These are phyloP conservation scores for Candoia aspera DNA, from an alignment of 2,113 vertebrate genomes.

Conservation along the genomic window DNA sequence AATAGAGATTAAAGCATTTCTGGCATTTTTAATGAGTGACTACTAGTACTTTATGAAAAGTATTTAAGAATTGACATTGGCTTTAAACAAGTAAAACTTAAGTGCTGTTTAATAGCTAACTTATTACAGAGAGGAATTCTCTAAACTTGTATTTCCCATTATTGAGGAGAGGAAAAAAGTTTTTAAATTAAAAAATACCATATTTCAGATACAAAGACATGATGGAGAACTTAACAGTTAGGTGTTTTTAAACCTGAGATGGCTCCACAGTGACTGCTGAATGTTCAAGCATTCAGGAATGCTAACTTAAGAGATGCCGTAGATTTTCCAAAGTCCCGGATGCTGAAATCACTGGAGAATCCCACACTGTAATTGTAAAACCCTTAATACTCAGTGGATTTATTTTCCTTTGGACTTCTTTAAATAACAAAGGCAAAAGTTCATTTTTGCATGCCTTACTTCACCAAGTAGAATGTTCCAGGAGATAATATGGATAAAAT, in stretches of 20 bases:
- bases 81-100: slow-evolving; percentile 66
- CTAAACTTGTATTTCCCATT: slow-evolving; percentile 50
- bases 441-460: neutral
- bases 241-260: slow-evolving; percentile 25
- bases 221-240: slow-evolving; percentile 40
- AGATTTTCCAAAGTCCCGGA: slow-evolving; percentile 13
- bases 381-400: neutral
- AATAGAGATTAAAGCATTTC: slow-evolving; percentile 80
- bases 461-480: neutral
- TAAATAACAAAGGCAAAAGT: neutral
- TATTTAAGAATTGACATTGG: slow-evolving; percentile 71
- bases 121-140: slow-evolving; percentile 72
- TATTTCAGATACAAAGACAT: slow-evolving; percentile 15
- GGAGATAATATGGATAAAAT: neutral
- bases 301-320: neutral
- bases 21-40: slow-evolving; percentile 84
- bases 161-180: slow-evolving; percentile 39
- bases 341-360: neutral
- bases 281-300: slow-evolving; percentile 29
- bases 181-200: slow-evolving; percentile 22
- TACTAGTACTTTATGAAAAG: slow-evolving; percentile 74
- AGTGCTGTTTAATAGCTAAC: slow-evolving; percentile 74
- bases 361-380: neutral
- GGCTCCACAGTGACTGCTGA: slow-evolving; percentile 22
- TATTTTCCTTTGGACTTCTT: neutral